Conservation (phyloP, 2,888 invertebrate species). For the Empis livida region DNA sequence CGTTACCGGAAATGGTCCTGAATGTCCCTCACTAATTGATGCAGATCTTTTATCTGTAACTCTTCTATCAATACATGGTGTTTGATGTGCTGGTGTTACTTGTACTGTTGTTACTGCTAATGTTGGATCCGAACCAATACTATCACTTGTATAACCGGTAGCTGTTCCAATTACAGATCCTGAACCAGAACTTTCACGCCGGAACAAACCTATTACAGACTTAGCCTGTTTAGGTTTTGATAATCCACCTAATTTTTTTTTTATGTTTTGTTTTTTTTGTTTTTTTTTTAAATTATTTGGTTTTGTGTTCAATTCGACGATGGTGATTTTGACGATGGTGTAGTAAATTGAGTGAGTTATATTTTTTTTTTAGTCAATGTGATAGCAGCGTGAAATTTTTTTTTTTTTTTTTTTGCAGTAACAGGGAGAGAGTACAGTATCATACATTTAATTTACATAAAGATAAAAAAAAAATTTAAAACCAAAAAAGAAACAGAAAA, state of each 20-base stretch:
- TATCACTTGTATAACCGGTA: conserved; percentile 34
- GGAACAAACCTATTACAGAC: conserved; percentile 80
- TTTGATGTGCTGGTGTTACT: conserved; percentile 35
- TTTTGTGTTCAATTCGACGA: not conserved
- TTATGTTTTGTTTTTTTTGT: conserved; percentile 2
- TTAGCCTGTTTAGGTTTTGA: conserved; percentile 74
- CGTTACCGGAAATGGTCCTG: conserved; percentile 51
- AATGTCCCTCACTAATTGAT: conserved; percentile 36
- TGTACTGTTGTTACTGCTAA: conserved; percentile 34
- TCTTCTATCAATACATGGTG: conserved; percentile 22
- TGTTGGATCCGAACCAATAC: conserved; percentile 41
- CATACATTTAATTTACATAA: too few relatives aligned
- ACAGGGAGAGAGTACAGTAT: too few relatives aligned
- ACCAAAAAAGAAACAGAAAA: too few relatives aligned
- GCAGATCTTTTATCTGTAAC: conserved; percentile 28
- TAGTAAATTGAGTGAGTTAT: too few relatives aligned
- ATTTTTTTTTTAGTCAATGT: conserved; percentile 4
- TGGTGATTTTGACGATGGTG: conserved; percentile 10
- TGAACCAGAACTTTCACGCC: conserved; percentile 68
- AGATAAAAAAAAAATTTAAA: too few relatives aligned
- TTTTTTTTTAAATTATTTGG: too few relatives aligned
- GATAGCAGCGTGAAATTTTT: too few relatives aligned
- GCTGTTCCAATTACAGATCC: conserved; percentile 40
- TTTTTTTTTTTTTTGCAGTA: too few relatives aligned
- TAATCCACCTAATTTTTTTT: conserved; percentile 53